Base-by-base conservation (phyloP, 2,888 invertebrate species). In the Agriopis marginaria region DNA sequence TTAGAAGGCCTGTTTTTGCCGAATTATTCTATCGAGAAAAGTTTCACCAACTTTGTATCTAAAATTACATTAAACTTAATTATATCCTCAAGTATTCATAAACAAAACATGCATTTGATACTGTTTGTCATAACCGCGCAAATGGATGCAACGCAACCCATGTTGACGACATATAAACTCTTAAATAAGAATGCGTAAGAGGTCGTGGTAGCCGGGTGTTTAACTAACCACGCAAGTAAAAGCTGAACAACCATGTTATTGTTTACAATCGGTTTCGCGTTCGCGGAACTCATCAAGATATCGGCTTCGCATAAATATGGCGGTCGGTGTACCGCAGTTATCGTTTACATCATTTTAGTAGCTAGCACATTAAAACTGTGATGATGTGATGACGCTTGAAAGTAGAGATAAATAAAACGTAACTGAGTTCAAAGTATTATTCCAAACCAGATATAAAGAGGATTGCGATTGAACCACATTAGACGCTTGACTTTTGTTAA, bases 401-500 rank as follows among this genome's bases (percentile, higher is more conserved):
- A 32, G 39, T 54, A 54, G 54, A 39, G 3, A 39, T 53, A 50
- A 50, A 23, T 50, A 23, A 53, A 32, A 12, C 11, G 8, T 10
- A 53, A 39, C 32, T 53, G 11, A 12, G 32, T 32, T 32, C 11
- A 53, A 56, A 56, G 14, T 32, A 32, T 5, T 53, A 40, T n/a
- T 54, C 39, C 0, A 10, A 32, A 65, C 45, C 47, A 23, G 32
- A 47, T 50, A 42, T 49, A 60, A 7, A 12, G 14, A 32, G 6
- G 10, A 61, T 55, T 50, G 55, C 50, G 9, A 53, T 66, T 44
- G 32, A 40, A 53, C 17, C 14, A 56, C 8, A n/a, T 59, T 58
- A 58, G 23, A 58, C 49, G 40, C 65, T 72, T 72, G 66, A 63
- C 66, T 70, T 70, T 53, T 11, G n/a, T 54, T 9, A 54, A 61